Base-by-base conservation (phyloP, 2,113 vertebrate species). In the Coturnix japonica region DNA sequence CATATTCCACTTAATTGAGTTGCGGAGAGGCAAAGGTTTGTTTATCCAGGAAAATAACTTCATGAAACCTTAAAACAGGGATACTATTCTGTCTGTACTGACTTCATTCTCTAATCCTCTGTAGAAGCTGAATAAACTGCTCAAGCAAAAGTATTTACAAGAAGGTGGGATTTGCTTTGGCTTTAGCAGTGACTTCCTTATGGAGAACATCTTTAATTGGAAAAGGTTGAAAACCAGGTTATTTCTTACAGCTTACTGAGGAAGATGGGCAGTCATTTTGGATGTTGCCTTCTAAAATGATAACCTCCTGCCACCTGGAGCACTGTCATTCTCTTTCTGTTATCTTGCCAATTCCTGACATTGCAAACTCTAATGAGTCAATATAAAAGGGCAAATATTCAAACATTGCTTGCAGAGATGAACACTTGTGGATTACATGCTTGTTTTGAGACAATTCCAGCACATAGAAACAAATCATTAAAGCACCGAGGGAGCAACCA, bases 321-420 rank as follows among this genome's bases (percentile, higher is more conserved):
- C 79, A 87, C 49, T 71, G 46, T 88, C 41, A 22, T 81, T 90
- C 61, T 53, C 23, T 83, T 43, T 91, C 47, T 85, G 30, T 73
- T 74, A 64, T 18, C 41, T 84, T 93, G 69, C 64, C 86, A 95
- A 30, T 53, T 87, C 41, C 67, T 74, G 74, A 54, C 37, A 12
- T 41, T 57, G 66, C 60, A 92, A 77, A 87, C 51, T 83, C 49
- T 71, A 77, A 69, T 65, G 59, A 90, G 26, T 94, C 78, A 71
- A 31, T 90, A 79, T 71, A 15, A 85, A 95, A 73, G 41, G 80
- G 35, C 82, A 94, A 77, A 87, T 90, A 88, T 80, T 86, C 39
- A 81, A 53, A 56, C 39, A 11, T 5, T 60, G 28, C 67, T 87
- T 89, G 35, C 35, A 90, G 70, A 71, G 23, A 53, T 74, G 46